A percentile compares a stretch with the other conserved stretches of the same genome.
These are phyloP conservation scores for Pollimyrus isidori DNA, from an alignment of 2,113 vertebrate genomes.

Conservation along the genomic window DNA sequence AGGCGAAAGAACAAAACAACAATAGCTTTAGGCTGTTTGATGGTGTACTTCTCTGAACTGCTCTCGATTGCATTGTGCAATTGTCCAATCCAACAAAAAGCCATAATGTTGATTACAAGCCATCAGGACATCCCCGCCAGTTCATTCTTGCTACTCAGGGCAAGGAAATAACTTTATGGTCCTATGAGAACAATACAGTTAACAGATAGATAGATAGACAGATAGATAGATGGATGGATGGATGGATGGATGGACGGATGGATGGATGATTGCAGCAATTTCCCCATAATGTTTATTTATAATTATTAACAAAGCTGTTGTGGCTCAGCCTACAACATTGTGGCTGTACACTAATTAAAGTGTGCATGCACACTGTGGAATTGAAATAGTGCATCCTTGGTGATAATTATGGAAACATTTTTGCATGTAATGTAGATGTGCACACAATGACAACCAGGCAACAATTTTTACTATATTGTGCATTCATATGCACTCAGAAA, in stretches of 20 bases:
- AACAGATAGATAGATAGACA: background rate
- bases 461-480: background rate
- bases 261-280: background rate
- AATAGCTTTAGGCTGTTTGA: slow-evolving; percentile 2
- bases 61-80: background rate
- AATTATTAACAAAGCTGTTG: background rate
- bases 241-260: background rate
- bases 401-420: background rate
- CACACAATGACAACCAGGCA: background rate
- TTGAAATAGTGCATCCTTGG: background rate
- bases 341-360: background rate
- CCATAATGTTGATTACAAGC: slow-evolving; percentile 11
- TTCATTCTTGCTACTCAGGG: background rate
- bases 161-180: background rate
- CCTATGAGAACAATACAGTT: background rate
- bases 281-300: background rate
- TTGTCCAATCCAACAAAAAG: slow-evolving; percentile 7
- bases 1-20: slow-evolving; percentile 10
- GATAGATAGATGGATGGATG: background rate
- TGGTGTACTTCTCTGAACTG: slow-evolving; percentile 1
- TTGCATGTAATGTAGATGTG: background rate
- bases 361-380: background rate
- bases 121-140: background rate
- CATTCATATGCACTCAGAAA: background rate
- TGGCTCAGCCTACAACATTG: background rate